Evolutionary conservation across 2,888 invertebrate genomes (phyloP).

Genomic region (Drosophila kuntzei): DNA sequence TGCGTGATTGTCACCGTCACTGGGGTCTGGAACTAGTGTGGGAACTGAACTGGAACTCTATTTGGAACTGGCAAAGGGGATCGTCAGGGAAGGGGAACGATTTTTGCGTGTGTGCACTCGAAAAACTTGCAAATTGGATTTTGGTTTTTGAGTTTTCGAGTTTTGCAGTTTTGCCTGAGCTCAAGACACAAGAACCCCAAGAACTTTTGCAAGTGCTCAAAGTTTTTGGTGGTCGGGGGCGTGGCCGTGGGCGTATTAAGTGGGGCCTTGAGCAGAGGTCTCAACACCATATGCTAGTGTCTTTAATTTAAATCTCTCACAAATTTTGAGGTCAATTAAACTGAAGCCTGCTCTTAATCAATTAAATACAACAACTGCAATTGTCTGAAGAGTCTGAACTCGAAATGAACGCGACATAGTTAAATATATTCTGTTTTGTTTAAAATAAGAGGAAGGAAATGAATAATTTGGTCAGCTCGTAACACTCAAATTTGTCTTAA

Average conservation of each 20-base stretch:
- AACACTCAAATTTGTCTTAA: conserved; percentile 67
- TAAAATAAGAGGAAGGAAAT: conserved; percentile 65
- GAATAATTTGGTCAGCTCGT: conserved; percentile 64
- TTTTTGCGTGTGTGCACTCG: conserved; percentile 68
- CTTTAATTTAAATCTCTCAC: conserved; percentile 59
- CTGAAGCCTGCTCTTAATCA: conserved; percentile 74
- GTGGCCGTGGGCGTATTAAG: conserved; percentile 7
- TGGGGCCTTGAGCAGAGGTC: conserved; percentile 11
- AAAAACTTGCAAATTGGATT: conserved; percentile 80
- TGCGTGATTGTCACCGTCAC: conserved; percentile 78
- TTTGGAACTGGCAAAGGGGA: conserved; percentile 1
- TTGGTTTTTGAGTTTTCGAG: conserved; percentile 72
- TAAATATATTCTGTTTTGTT: conserved; percentile 39
- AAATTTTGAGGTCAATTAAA: conserved; percentile 68
- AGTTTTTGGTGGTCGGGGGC: conserved; percentile 24
- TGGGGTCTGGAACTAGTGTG: conserved; percentile 16
- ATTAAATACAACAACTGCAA: conserved; percentile 64
- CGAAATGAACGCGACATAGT: conserved; percentile 45
- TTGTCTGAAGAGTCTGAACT: conserved; percentile 66
- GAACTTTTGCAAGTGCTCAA: conserved; percentile 42
- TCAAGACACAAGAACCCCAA: conserved; percentile 38
- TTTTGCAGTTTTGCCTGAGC: conserved; percentile 59
- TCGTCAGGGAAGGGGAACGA: not conserved
- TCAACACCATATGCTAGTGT: conserved; percentile 25
- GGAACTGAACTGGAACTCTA: conserved; percentile 9